Base-by-base conservation (phyloP, 2,888 invertebrate genomes). In the Zhuqinia jingwanae region DNA sequence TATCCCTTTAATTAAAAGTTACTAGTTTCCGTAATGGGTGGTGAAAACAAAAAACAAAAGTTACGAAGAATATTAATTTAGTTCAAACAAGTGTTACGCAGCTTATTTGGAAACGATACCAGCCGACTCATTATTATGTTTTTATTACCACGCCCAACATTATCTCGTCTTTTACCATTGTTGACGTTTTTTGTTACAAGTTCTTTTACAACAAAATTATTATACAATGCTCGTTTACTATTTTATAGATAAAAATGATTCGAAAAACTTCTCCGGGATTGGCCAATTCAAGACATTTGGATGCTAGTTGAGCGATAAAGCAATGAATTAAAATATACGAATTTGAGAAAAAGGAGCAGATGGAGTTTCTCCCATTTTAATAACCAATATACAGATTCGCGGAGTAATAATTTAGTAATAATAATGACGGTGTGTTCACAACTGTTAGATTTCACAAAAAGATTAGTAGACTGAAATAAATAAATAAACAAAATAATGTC, bases 401-500 rank as follows among this genome's bases (percentile, higher is more conserved):
- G 0, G 42, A 77, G 73, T 58, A 58, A 56, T 53, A 77, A 56
- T 58, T 30, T 8, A 53, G 30, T 73, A 47, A 22, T 56, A 47
- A 22, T 53, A 53, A 75, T 75, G 73, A 75, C 3, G 30, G 30
- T 53, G 76, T 77, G 76, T 77, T 77, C 76, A 58, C 17, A 50
- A 45, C 17, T 36, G 2, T 15, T 5, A 65, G n/a, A 17, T 36
- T 65, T 2, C 2, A 25, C n/a, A 27, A 30, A 27, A 1, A 73
- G 73, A 73, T 65, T 79, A 47, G 17, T 78, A 70, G 84, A 79
- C 58, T 63, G 77, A 85, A 27, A 70, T 25, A 45, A 45, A 70
- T 25, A 45, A 45, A 79, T 10, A 36, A 36, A 8, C 36, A 8
- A 36, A 36, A 36, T 53, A 63, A 88, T 89, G 89, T 80, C 88